These are phyloP conservation scores for Corticium candelabrum DNA, from an alignment of 37 sponge, comb jelly and placozoan species.

Conservation along the genomic window DNA sequence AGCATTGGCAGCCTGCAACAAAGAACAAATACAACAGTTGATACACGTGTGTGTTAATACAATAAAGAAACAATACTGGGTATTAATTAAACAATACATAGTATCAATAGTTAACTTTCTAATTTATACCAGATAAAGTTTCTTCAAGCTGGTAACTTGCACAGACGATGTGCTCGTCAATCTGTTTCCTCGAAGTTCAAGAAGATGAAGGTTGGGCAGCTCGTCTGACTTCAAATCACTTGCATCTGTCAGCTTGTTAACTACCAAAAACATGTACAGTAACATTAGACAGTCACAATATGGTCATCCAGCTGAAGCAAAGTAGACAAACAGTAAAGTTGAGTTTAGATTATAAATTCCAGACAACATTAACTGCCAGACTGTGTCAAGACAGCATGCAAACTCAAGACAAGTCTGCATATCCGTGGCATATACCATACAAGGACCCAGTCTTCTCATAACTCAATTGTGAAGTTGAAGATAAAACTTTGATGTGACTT, in stretches of 20 bases:
- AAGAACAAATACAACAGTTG: not conserved
- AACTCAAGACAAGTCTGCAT: too few species aligned
- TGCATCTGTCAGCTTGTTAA: constrained; percentile 63
- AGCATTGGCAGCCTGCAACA: constrained; percentile 59
- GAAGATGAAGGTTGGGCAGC: constrained; percentile 36
- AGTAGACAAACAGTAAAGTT: too few species aligned
- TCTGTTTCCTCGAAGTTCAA: constrained; percentile 78
- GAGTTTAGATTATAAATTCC: too few species aligned
- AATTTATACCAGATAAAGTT: constrained; percentile 54
- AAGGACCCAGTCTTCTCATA: too few species aligned
- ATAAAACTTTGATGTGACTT: too few species aligned
- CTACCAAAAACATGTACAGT: constrained; percentile 11
- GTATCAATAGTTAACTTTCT: too few species aligned
- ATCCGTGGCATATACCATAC: too few species aligned
- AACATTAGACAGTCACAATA: not conserved
- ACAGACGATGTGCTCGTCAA: constrained; percentile 44
- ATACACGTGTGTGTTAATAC: not conserved
- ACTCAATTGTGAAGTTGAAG: too few species aligned
- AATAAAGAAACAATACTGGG: not conserved
- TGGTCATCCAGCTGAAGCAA: too few species aligned
- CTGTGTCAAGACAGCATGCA: too few species aligned
- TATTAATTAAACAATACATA: too few species aligned
- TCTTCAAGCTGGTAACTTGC: constrained; percentile 52
- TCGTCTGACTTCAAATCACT: constrained; percentile 37
- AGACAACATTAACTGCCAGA: too few species aligned